Base-by-base conservation (phyloP, 2,888 invertebrate genomes). In the Ametastegia equiseti region DNA sequence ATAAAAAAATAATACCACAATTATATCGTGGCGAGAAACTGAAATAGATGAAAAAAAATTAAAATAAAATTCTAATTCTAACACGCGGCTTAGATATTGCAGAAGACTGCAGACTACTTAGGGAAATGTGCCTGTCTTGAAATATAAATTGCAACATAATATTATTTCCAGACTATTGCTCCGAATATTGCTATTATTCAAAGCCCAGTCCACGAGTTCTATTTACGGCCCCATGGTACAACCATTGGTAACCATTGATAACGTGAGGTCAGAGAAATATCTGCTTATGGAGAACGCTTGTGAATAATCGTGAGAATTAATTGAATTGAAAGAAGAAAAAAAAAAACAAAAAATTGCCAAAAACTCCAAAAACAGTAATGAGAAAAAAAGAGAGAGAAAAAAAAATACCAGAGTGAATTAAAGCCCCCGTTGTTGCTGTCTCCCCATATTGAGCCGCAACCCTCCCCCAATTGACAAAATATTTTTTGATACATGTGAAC, bases 181-280 rank as follows among this genome's bases (percentile, higher is more conserved):
- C 88, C 84, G 88, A 88, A 87, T 91, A 89, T 91, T 89, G 87
- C 90, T 91, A 91, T 91, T 91, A 91, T 91, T 90, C 91, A 90
- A 86, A 91, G 91, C 91, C 91, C 87, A 90, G 90, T 89, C 91
- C 91, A 88, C 86, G 87, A 87, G 91, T 87, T 90, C 90, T 90
- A 88, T 92, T 91, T 91, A 90, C 89, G 88, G 88, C 87, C 86
- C 91, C 91, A 86, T 91, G 91, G 91, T 92, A 92, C 89, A 92
- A 92, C 90, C 87, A 89, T 90, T 91, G 89, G 90, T 78, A 78
- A 78, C n/a, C n/a, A n/a, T n/a, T 60, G 85, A 87, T 47, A 87
- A 89, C 86, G 91, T 90, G 91, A 90, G 91, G 89, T 87, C 80
- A 87, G 69, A 73, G 27, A 54, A 75, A 54, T 57, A 47, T 63